These are phyloP conservation scores for Calameuta pallipes DNA, from an alignment of 2,888 invertebrate species.

Conservation along the genomic window DNA sequence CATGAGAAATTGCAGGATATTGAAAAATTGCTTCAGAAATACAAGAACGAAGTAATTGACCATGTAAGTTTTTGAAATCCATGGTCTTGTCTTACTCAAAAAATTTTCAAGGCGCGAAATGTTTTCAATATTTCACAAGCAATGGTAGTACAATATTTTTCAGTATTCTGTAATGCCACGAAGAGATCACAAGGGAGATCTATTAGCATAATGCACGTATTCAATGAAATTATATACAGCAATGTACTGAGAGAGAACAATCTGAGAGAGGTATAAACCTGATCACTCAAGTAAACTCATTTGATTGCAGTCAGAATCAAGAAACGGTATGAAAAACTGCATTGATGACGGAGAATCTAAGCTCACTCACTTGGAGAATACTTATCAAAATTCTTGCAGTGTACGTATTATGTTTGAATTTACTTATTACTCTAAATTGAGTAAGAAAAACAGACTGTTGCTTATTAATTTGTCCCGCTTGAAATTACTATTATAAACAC, in stretches of 20 bases:
- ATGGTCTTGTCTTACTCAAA: neutral
- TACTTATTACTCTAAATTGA: neutral
- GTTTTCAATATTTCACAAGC: neutral
- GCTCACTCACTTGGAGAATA: slow-evolving; percentile 25
- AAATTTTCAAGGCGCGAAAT: slow-evolving; percentile 20
- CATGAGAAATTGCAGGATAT: slow-evolving; percentile 42
- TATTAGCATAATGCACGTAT: neutral
- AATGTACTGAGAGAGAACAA: neutral
- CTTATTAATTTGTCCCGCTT: neutral
- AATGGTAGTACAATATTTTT: slow-evolving; percentile 33
- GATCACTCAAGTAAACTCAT: slow-evolving; percentile 19
- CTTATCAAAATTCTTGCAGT: slow-evolving; percentile 26
- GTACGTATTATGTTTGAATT: slow-evolving; percentile 16
- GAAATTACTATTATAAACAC: neutral
- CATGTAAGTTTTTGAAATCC: slow-evolving; percentile 34
- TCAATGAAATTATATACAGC: neutral
- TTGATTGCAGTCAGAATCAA: slow-evolving; percentile 22
- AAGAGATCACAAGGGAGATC: slow-evolving; percentile 35
- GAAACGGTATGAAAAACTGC: slow-evolving; percentile 22
- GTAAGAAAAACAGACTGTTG: neutral
- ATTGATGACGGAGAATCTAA: slow-evolving; percentile 28
- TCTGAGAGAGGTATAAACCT: neutral
- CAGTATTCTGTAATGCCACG: slow-evolving; percentile 36
- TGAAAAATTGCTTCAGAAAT: slow-evolving; percentile 35
- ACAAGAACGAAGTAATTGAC: slow-evolving; percentile 34